phyloP scores from a whole-genome alignment of 2,113 vertebrate genomes.

The Rhagologus leucostigma region DNA sequence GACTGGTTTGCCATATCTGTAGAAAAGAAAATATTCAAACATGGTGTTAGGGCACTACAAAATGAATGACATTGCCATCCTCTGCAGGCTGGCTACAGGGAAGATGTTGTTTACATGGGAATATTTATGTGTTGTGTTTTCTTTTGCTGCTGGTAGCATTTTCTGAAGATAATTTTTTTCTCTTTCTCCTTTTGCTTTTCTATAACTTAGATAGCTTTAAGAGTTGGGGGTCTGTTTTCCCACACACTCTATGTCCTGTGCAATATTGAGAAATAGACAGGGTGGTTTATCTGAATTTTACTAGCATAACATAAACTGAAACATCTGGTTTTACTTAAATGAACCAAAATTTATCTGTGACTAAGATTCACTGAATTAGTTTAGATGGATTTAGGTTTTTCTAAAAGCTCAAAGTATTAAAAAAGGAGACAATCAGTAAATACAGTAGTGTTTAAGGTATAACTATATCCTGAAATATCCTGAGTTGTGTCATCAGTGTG shows the following conservation, averaged over 20 bases:
- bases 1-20: neutral
- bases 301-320: neutral
- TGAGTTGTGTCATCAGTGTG: neutral
- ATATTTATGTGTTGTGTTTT: neutral
- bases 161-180: neutral
- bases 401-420: neutral
- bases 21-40: conserved; percentile 6
- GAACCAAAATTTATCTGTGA: neutral
- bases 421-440: neutral
- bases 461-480: neutral
- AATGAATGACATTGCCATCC: neutral
- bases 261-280: neutral
- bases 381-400: neutral
- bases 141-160: neutral
- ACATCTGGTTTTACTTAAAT: neutral
- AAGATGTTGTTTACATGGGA: neutral
- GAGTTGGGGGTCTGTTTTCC: neutral
- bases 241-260: neutral
- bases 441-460: neutral
- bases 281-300: neutral
- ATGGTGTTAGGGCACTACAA: neutral
- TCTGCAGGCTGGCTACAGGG: neutral
- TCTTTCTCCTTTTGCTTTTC: neutral
- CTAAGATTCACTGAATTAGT: neutral
- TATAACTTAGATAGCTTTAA: neutral